These are phyloP conservation scores for Elmis aenea DNA, from an alignment of 2,888 invertebrate genomes.

Conservation along the genomic window DNA sequence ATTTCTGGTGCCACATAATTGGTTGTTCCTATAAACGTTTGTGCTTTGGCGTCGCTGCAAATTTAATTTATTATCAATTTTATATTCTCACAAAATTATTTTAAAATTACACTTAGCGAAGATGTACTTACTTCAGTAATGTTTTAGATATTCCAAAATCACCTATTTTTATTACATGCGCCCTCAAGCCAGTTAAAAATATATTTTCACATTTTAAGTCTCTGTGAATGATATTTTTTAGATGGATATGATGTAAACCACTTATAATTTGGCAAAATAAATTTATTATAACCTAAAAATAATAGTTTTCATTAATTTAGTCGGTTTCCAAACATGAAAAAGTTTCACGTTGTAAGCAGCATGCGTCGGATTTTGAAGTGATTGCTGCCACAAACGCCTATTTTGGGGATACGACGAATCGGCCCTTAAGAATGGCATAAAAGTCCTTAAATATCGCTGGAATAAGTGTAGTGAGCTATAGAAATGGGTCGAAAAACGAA, in stretches of 20 bases:
- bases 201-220: slow-evolving; percentile 85
- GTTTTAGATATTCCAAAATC: slow-evolving; percentile 83
- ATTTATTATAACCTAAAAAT: slow-evolving; percentile 60
- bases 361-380: too few species aligned
- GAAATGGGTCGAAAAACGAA: too few species aligned
- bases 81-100: neutral
- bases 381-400: too few species aligned
- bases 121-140: slow-evolving; percentile 51
- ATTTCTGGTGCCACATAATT: slow-evolving; percentile 84
- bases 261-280: slow-evolving; percentile 69
- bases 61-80: slow-evolving; percentile 3
- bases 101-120: neutral
- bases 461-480: too few species aligned
- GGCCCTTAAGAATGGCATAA: too few species aligned
- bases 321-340: too few species aligned
- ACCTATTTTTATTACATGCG: slow-evolving; percentile 70
- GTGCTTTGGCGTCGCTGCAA: slow-evolving; percentile 54
- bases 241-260: slow-evolving; percentile 76
- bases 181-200: slow-evolving; percentile 63
- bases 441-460: too few species aligned
- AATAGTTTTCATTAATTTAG: too few species aligned
- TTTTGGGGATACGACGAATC: too few species aligned
- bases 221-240: slow-evolving; percentile 71
- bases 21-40: slow-evolving; percentile 70
- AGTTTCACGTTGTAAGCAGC: too few species aligned